Conservation (phyloP, 2,797 vertebrate genomes). For the Salarias fasciatus region DNA sequence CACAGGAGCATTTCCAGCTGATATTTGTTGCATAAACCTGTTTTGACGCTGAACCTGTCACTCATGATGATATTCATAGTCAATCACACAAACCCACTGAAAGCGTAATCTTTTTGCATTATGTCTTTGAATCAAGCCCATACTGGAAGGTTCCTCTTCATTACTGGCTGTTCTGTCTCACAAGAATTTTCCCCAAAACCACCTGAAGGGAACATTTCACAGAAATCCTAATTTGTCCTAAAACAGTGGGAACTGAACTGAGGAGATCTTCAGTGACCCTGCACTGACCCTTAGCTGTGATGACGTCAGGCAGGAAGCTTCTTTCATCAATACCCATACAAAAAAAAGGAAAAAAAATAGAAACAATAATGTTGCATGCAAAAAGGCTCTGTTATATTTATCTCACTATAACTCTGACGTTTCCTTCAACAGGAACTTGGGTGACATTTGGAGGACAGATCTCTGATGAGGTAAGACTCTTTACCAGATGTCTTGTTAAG, state of each 20-base stretch:
- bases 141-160: no score
- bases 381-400: background rate
- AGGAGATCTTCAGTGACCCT: slow-evolving; percentile 14
- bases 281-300: slow-evolving; percentile 52
- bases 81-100: no score
- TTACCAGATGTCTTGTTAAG: slow-evolving; percentile 31
- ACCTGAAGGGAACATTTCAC: background rate
- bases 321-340: slow-evolving; percentile 32
- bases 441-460: slow-evolving; percentile 98
- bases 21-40: no score
- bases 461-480: slow-evolving; percentile 92
- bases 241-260: no score
- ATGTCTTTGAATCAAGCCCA: no score
- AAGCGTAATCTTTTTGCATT: no score
- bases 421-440: slow-evolving; percentile 90
- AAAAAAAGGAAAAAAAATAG: slow-evolving; percentile 1
- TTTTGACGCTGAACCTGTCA: no score
- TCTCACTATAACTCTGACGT: slow-evolving; percentile 40
- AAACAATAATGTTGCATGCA: slow-evolving; percentile 9
- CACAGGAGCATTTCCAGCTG: no score
- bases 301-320: slow-evolving; percentile 10
- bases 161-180: no score
- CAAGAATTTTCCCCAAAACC: no score
- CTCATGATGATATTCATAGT: no score
- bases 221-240: background rate